Evolutionary conservation across 2,113 vertebrate species (phyloP), one percentile per base, ranked within the genome.

Genomic region (Pachycephala philippinensis): DNA sequence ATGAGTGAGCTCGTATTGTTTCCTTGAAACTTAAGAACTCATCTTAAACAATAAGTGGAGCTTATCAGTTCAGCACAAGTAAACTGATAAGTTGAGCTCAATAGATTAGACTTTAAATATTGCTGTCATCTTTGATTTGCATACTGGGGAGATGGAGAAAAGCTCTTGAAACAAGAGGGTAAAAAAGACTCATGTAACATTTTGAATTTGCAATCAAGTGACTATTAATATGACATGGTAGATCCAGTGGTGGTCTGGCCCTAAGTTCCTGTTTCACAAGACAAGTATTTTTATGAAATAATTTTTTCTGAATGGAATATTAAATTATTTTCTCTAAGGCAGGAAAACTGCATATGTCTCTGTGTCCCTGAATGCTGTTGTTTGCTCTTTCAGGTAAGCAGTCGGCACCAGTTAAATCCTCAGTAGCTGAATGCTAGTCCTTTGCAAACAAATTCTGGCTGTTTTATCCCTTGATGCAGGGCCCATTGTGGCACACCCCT

Each of bases 1-100:
- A 37, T 39, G 42, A 86, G 63, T 6, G 13, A 95, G n/a, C 37
- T 69, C 7, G 0, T 44, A 26, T n/a, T 61, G 80, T 83, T 83
- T 65, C 24, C 57, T 90, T 79, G 86, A 84, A 94, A 86, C 30
- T 49, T 72, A 56, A 85, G 76, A 72, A 72, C 33, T 83, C 54
- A 39, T 44, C 44, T 76, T 72, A 33, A 87, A 75, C n/a, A 75
- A 31, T 69, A 37, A 75, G 33, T 17, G 54, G 9, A 72, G 11
- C 24, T 87, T 82, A 84, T 70, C 69, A 19, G 28, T 78, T 66
- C 65, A 87, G 56, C n/a, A 30, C 50, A 66, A 76, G 57, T 44
- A 80, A 84, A 49, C 20, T 14, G 45, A 7, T 69, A 84, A 69
- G 9, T 7, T 61, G 6, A 50, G 42, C 71, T 90, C 71, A 33